Conservation (phyloP, 1,140 invertebrate species). For the Neoseiulus cucumeris region DNA sequence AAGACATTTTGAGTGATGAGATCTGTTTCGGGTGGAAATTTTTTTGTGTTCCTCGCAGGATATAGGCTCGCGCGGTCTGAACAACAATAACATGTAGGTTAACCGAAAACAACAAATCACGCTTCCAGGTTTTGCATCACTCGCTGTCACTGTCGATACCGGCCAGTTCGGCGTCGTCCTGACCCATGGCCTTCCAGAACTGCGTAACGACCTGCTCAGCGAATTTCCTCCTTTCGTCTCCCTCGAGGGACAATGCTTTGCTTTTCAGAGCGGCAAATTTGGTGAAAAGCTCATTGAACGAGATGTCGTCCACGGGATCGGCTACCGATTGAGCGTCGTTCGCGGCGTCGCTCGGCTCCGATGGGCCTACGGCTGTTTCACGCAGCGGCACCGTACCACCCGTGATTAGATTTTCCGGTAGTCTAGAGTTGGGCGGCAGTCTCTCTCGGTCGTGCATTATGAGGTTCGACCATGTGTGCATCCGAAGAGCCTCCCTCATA, state of each 20-base stretch:
- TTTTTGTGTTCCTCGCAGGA: no score
- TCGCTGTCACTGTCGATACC: background rate
- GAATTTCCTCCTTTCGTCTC: background rate
- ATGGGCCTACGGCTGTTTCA: background rate
- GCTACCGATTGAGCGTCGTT: background rate
- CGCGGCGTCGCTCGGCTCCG: background rate
- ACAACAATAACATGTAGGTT: no score
- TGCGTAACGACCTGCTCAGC: background rate
- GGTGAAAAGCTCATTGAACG: background rate
- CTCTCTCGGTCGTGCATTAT: no score
- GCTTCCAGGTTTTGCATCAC: background rate
- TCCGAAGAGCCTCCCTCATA: constrained; percentile 1
- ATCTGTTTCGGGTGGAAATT: no score
- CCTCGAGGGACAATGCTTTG: background rate
- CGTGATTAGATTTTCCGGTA: no score
- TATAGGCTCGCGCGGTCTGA: no score
- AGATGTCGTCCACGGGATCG: background rate
- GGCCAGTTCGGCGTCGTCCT: background rate
- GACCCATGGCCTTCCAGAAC: constrained; percentile 3
- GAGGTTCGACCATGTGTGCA: background rate
- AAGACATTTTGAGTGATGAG: no score
- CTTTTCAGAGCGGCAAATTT: background rate
- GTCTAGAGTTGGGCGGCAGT: no score
- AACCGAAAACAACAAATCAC: no score
- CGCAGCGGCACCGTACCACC: no score